These are phyloP conservation scores for Delia radicum DNA, from an alignment of 1,140 invertebrate species.

Conservation along the genomic window DNA sequence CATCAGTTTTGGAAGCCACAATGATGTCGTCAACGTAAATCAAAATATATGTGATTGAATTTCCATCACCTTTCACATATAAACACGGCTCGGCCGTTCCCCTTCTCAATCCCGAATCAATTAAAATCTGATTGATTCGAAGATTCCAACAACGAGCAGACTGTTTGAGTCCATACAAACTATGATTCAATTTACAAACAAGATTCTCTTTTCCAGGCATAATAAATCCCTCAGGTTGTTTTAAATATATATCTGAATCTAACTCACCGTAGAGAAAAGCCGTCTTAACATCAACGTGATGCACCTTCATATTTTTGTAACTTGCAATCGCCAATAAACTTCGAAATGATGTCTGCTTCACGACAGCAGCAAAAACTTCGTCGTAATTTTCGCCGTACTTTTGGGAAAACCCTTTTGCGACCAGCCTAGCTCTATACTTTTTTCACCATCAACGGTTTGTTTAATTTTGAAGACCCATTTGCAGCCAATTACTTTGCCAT, in stretches of 20 bases:
- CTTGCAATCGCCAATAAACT: slow-evolving; percentile 32
- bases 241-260: slow-evolving; percentile 52
- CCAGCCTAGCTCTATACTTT: slow-evolving; percentile 42
- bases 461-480: slow-evolving; percentile 40
- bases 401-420: slow-evolving; percentile 11
- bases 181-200: slow-evolving; percentile 46
- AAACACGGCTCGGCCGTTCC: slow-evolving; percentile 42
- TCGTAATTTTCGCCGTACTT: not conserved
- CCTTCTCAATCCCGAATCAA: slow-evolving; percentile 27
- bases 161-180: slow-evolving; percentile 57
- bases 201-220: slow-evolving; percentile 29
- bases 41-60: slow-evolving; percentile 35
- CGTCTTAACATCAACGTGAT: slow-evolving; percentile 46
- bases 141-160: slow-evolving; percentile 48
- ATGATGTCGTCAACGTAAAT: slow-evolving; percentile 1
- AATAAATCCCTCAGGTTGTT: slow-evolving; percentile 31
- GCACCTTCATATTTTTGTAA: slow-evolving; percentile 20
- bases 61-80: slow-evolving; percentile 38
- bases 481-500: slow-evolving; percentile 25
- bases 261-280: slow-evolving; percentile 55
- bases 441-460: slow-evolving; percentile 27
- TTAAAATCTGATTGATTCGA: slow-evolving; percentile 24
- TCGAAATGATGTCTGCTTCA: slow-evolving; percentile 35
- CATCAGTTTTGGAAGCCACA: not conserved
- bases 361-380: slow-evolving; percentile 34